Conservation (phyloP, 2,113 vertebrate genomes). For the Onychostruthus taczanowskii region DNA sequence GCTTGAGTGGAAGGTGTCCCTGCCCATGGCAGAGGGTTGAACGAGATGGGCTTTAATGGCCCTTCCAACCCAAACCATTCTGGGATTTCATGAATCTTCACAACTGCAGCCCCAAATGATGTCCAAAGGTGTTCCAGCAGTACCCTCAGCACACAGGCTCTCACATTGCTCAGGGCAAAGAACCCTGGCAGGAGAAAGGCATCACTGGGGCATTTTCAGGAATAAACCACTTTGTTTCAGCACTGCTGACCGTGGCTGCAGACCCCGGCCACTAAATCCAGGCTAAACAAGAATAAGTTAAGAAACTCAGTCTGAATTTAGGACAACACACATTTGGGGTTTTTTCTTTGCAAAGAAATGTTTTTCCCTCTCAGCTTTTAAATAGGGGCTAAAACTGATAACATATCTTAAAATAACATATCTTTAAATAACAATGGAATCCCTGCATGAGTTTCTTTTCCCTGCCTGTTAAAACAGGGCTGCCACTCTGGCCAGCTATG, state of each 20-base stretch:
- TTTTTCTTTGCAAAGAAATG: background rate
- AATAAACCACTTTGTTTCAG: background rate
- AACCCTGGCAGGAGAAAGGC: background rate
- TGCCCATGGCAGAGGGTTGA: background rate
- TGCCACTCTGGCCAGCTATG: background rate
- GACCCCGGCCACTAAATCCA: rapidly evolving
- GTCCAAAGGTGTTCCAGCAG: background rate
- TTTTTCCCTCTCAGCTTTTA: background rate
- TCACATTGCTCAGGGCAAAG: background rate
- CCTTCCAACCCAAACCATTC: background rate
- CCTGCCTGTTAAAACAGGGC: background rate
- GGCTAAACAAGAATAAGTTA: rapidly evolving
- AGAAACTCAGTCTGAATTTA: background rate
- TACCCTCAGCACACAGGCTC: background rate
- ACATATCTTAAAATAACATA: background rate
- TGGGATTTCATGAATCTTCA: background rate
- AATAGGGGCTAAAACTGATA: background rate
- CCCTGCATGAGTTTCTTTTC: background rate
- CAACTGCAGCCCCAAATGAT: background rate
- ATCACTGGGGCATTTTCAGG: background rate
- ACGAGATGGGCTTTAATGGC: background rate
- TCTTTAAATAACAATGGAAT: background rate
- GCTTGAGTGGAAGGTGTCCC: background rate
- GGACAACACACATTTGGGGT: rapidly evolving
- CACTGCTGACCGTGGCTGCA: rapidly evolving